Evolutionary conservation across 2,113 vertebrate species (phyloP).

Genomic region (Jacana jacana): DNA sequence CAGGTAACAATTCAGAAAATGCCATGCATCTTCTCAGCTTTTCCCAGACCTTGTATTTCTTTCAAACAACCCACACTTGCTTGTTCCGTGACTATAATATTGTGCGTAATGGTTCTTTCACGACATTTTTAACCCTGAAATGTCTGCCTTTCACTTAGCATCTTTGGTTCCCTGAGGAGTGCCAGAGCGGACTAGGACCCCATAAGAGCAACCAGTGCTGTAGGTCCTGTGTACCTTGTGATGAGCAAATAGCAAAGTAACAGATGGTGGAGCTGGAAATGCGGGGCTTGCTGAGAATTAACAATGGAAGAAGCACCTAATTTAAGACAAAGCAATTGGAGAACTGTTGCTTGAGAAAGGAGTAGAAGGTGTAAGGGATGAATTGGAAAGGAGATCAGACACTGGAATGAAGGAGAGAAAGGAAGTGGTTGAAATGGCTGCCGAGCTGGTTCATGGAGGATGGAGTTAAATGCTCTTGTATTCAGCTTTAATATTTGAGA

Average conservation of each 20-base stretch:
- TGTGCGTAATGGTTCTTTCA: not conserved
- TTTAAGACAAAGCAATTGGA: not conserved
- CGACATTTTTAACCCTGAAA: not conserved
- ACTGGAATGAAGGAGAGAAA: not conserved
- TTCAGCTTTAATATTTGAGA: not conserved
- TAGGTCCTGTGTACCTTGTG: not conserved
- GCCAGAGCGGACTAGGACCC: not conserved
- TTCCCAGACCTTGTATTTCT: not conserved
- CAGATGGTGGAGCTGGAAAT: not conserved
- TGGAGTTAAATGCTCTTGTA: not conserved
- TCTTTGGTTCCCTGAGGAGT: not conserved
- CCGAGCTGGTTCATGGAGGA: not conserved
- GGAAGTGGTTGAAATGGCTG: not conserved
- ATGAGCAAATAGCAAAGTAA: not conserved
- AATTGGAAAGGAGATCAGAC: not conserved
- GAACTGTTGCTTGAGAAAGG: not conserved
- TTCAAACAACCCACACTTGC: not conserved
- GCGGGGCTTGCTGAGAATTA: not conserved
- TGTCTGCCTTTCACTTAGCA: not conserved
- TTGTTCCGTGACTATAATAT: not conserved
- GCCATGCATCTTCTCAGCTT: not conserved
- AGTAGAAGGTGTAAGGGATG: not conserved
- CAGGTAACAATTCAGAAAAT: not conserved
- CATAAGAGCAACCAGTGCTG: not conserved
- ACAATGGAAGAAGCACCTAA: not conserved